These are phyloP conservation scores for Thyatira batis DNA, from an alignment of 2,888 invertebrate species.

Conservation along the genomic window DNA sequence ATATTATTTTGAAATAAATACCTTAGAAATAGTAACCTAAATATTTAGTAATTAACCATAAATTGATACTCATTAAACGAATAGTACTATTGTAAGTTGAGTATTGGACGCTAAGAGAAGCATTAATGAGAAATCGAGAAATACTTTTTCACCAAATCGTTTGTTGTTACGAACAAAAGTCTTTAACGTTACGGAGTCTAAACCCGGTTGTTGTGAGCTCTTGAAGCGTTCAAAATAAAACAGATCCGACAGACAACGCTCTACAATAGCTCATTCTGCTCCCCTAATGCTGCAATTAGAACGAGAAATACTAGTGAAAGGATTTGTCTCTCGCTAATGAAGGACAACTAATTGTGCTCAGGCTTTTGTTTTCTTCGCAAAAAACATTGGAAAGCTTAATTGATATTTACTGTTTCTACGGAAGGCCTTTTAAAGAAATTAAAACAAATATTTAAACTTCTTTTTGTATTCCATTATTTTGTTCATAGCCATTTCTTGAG, in stretches of 20 bases:
- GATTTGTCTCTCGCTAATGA: conserved; percentile 74
- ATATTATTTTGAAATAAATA: too few species aligned
- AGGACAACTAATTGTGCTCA: conserved; percentile 59
- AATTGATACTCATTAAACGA: not conserved
- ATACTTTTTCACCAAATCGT: conserved; percentile 31
- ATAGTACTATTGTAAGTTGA: not conserved
- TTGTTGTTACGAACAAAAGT: conserved; percentile 45
- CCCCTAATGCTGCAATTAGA: conserved; percentile 73
- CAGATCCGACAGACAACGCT: conserved; percentile 48
- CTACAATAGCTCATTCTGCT: conserved; percentile 68
- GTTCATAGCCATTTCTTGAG: conserved; percentile 23
- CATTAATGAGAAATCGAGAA: conserved; percentile 27
- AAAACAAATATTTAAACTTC: conserved; percentile 46
- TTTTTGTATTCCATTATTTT: conserved; percentile 26
- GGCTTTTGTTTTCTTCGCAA: conserved; percentile 43
- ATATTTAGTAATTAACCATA: too few species aligned
- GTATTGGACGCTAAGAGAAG: not conserved
- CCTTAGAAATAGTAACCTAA: too few species aligned
- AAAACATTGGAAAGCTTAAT: conserved; percentile 52
- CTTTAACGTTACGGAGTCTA: conserved; percentile 38
- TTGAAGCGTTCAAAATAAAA: conserved; percentile 63
- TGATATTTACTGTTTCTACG: conserved; percentile 51
- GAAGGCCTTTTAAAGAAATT: conserved; percentile 47
- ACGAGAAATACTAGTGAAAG: conserved; percentile 62
- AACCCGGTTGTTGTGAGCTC: conserved; percentile 50